Percentiles rank a stretch among this genome's conserved stretches.
Evolutionary conservation across 2,113 vertebrate species (phyloP).

Genomic region (Tinamus guttatus): DNA sequence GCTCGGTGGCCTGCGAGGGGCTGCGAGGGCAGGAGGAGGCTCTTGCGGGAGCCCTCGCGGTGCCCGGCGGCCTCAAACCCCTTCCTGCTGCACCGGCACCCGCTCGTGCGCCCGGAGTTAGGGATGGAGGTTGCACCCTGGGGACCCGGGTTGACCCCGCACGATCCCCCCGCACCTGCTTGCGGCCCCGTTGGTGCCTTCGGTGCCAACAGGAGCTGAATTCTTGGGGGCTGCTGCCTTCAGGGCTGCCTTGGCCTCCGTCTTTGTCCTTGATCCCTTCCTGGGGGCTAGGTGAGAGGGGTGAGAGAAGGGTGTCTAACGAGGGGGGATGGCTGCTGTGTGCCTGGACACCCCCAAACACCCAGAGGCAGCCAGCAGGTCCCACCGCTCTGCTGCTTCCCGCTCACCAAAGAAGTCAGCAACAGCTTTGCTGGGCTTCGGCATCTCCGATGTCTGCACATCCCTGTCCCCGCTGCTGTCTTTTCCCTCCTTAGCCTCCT

Average conservation of each 20-base stretch:
- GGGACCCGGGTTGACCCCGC: no score
- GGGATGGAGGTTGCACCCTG: no score
- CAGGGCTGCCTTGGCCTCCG: conserved; percentile 33
- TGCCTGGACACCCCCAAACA: no score
- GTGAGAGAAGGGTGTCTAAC: neutral
- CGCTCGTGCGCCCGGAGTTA: no score
- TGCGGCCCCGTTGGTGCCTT: conserved; percentile 6
- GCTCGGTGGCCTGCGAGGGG: conserved; percentile 45
- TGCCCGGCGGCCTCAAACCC: no score
- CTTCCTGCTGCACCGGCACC: neutral
- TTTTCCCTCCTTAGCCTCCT: neutral
- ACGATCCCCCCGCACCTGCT: neutral
- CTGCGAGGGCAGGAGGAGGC: neutral
- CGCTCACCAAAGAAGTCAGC: conserved; percentile 86
- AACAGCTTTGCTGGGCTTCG: conserved; percentile 72
- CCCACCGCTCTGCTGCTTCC: no score
- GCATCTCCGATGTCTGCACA: neutral
- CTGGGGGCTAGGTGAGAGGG: conserved; percentile 77
- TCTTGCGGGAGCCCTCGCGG: no score
- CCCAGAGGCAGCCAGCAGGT: no score
- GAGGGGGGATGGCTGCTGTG: no score
- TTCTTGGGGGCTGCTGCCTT: neutral
- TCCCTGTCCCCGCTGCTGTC: neutral
- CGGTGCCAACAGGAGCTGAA: neutral
- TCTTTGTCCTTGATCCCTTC: conserved; percentile 74